Evolutionary conservation across 2,113 vertebrate genomes (phyloP).

Genomic region (Dicerorhinus sumatrensis): DNA sequence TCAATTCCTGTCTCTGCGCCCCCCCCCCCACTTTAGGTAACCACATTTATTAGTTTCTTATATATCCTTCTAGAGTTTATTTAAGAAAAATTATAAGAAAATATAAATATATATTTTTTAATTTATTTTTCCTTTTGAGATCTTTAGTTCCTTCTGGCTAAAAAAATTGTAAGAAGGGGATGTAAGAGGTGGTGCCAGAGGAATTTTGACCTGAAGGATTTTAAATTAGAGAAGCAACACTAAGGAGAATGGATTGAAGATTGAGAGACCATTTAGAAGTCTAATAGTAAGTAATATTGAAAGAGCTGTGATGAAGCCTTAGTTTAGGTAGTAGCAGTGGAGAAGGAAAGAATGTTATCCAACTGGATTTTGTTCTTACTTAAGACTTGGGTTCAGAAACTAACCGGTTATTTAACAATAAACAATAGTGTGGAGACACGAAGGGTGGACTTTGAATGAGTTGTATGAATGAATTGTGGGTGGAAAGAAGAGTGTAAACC

Average conservation of each 20-base stretch:
- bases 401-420: not conserved
- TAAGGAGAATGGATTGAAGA: not conserved
- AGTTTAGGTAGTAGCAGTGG: not conserved
- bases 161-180: not conserved
- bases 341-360: not conserved
- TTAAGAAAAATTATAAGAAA: constrained; percentile 33
- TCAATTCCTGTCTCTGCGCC: not conserved
- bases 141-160: constrained; percentile 27
- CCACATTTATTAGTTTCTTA: not conserved
- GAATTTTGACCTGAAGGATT: constrained; percentile 42
- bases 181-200: not conserved
- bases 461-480: not conserved
- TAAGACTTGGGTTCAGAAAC: not conserved
- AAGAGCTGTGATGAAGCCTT: not conserved
- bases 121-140: constrained; percentile 34
- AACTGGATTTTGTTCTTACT: constrained; percentile 5
- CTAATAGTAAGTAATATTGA: not conserved
- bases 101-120: not conserved
- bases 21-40: not conserved
- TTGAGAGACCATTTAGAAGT: not conserved
- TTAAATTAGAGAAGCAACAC: not conserved
- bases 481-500: not conserved
- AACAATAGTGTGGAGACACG: not conserved
- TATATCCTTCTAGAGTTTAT: not conserved
- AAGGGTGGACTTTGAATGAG: not conserved